Base-by-base conservation (phyloP, 1,140 invertebrate genomes). In the Fragariocoptes setiger region DNA sequence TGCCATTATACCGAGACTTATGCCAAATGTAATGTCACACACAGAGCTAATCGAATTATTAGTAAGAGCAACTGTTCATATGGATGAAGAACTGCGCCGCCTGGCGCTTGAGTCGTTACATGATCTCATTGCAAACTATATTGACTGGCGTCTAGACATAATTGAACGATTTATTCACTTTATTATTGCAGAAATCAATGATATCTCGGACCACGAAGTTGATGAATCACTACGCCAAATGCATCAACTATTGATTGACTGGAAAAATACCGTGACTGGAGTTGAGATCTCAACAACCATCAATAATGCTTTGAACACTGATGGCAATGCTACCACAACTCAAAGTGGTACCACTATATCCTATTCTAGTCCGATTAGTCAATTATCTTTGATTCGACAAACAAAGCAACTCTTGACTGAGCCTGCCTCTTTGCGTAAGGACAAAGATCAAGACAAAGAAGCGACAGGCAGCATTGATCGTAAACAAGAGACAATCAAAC, bases 131-230 rank as follows among this genome's bases (percentile, higher is more conserved):
- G 68, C 80, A 16, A 88, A 97, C 58, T 94, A 94, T 55, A 72
- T 80, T 14, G 78, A 88, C 49, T 97, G 88, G 88, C 63, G 88
- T 51, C 80, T 94, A 55, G 82, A 92, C 55, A 83, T 95, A 14
- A 64, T 97, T 16, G 71, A 67, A 62, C 77, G 83, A 14, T 88
- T 90, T 57, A 78, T 86, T 1, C 80, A 88, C 59, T 95, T 95
- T 61, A 62, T 94, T 15, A 71, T 77, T 25, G 72, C 77, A 50
- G 85, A 94, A 55, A 77, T 97, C 36, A 66, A 70, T 52, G 83
- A 92, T 53, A 80, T 75, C 13, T 70, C 72, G 18, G 53, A 52
- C 4, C 76, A 80, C 53, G 64, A 95, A 17, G 62, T 97, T 5
- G 90, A 97, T 53, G 83, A 82, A 52, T 76, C 80, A n/a, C 62